phyloP scores from a whole-genome alignment of 2,113 vertebrate species.

The Chunga burmeisteri region DNA sequence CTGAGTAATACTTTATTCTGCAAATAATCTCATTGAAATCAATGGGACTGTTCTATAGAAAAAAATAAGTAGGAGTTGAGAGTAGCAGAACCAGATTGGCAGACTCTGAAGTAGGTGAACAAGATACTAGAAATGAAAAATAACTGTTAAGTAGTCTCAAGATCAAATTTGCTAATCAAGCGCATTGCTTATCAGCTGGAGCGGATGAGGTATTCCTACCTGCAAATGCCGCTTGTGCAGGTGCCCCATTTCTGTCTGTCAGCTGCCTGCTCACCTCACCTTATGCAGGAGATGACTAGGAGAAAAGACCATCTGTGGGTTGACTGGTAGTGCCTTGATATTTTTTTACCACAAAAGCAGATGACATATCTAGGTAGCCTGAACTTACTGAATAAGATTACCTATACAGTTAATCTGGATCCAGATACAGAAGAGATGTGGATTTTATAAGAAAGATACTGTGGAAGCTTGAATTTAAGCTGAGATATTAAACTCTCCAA shows the following conservation, averaged over 20 bases:
- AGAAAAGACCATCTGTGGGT: neutral
- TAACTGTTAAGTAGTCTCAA: neutral
- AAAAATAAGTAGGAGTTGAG: neutral
- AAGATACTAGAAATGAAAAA: neutral
- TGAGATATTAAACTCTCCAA: neutral
- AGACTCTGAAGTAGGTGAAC: neutral
- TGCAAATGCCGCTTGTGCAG: too few relatives aligned
- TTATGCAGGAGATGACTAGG: neutral
- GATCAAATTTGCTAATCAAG: neutral
- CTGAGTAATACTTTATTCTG: neutral
- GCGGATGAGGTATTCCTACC: neutral
- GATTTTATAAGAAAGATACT: neutral
- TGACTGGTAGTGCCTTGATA: neutral
- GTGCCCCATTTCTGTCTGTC: accelerated
- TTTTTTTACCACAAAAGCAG: neutral
- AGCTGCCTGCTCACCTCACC: neutral
- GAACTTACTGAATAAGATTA: neutral
- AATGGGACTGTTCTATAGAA: neutral
- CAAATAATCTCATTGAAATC: neutral
- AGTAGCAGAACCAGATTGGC: neutral
- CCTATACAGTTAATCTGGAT: neutral
- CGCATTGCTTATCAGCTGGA: neutral
- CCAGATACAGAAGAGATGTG: neutral
- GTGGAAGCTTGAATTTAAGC: neutral
- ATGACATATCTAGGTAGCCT: neutral